Evolutionary conservation across 2,888 invertebrate species (phyloP).

Genomic region (Acanthacorydalis orientalis): DNA sequence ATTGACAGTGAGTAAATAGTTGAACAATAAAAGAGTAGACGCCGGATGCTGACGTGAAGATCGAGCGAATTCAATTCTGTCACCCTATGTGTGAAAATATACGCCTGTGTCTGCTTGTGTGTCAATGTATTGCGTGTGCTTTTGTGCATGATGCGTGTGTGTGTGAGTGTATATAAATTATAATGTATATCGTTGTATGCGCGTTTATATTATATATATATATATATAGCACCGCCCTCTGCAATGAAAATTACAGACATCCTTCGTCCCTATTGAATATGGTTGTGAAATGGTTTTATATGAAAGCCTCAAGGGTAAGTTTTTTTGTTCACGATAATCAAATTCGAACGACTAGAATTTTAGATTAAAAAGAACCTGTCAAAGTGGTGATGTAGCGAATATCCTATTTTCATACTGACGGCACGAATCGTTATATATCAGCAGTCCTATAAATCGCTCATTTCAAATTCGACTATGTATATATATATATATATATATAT

Average conservation of each 20-base stretch:
- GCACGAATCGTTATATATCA: not conserved
- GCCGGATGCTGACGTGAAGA: slow-evolving; percentile 12
- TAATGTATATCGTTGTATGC: too few relatives aligned
- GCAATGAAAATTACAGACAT: too few relatives aligned
- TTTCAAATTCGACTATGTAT: slow-evolving; percentile 6
- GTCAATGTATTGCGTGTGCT: not conserved
- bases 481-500: slow-evolving; percentile 4
- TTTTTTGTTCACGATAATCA: too few relatives aligned
- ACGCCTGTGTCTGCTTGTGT: slow-evolving; percentile 1
- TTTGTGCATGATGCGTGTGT: not conserved
- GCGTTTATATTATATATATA: not conserved
- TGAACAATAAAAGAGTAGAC: slow-evolving; percentile 10
- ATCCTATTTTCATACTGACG: too few relatives aligned
- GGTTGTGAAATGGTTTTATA: too few relatives aligned
- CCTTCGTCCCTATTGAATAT: too few relatives aligned
- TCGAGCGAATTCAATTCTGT: slow-evolving; percentile 11
- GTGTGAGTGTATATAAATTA: not conserved
- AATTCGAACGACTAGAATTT: too few relatives aligned
- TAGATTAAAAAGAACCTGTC: too few relatives aligned
- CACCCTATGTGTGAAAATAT: slow-evolving; percentile 13
- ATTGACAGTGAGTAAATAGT: not conserved
- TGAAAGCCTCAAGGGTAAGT: too few relatives aligned
- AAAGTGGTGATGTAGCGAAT: too few relatives aligned
- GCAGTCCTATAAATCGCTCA: slow-evolving; percentile 13
- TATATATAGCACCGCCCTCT: not conserved